Base-by-base conservation (phyloP, 2,888 invertebrate species). In the Aphodius granarius region DNA sequence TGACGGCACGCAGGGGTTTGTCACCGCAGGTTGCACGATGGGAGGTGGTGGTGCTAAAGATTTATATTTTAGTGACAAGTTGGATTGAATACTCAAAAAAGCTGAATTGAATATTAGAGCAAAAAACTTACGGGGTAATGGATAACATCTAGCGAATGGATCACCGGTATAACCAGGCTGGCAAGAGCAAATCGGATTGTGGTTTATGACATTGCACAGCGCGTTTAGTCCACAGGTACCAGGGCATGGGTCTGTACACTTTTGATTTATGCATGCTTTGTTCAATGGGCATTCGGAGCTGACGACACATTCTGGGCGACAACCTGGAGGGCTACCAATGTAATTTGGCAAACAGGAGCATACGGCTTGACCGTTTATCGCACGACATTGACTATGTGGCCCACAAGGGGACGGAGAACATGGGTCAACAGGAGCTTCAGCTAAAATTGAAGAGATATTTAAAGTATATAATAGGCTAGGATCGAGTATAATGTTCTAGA, bases 311-410 rank as follows among this genome's bases (percentile, higher is more conserved):
- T 93, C 92, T 22, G 92, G 92, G 83, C 90, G 89, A 83, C 93
- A 94, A 76, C 88, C 87, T 79, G 93, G 93, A 74, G 94, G 93
- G 82, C 91, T 89, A 64, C 94, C 94, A 66, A 91, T 87, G 81
- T 91, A 93, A 79, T 89, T 90, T 1, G 92, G 90, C 74, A 93
- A 86, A 84, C 94, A 94, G 73, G 92, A 92, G 83, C 94, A 94
- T 0, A 91, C 91, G 1, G 92, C 91, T 87, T 92, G 89, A 64
- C 86, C 87, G 81, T 94, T 94, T 21, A 91, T 85, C 85, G 92
- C 93, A 81, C 92, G 91, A 83, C 96, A 96, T 81, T 92, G 89
- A 79, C 95, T 94, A 83, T 95, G 95, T 5, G 94, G 92, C 63
- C 96, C 96, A 84, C 96, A 96, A 0, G 93, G 93, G 18, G 91